These are phyloP conservation scores for Aulostomus chinensis DNA, from an alignment of 2,797 vertebrate genomes.

Conservation along the genomic window DNA sequence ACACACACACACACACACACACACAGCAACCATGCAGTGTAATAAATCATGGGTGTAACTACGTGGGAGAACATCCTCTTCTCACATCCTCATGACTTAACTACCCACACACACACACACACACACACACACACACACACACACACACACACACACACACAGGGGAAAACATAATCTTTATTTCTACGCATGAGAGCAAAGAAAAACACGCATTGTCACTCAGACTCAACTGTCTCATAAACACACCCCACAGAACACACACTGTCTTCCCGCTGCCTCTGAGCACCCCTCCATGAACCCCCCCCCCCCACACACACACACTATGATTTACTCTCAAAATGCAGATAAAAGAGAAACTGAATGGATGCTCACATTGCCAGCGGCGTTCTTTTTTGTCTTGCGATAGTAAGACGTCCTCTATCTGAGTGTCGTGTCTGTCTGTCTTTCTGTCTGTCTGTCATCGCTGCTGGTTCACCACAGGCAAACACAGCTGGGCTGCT, in stretches of 20 bases:
- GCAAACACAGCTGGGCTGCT: conserved; percentile 48
- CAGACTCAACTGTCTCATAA: conserved; percentile 7
- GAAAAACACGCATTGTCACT: conserved; percentile 33
- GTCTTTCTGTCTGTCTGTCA: conserved; percentile 18
- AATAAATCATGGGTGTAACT: conserved; percentile 52
- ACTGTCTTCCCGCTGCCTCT: conserved; percentile 7
- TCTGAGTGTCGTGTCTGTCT: conserved; percentile 46
- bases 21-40: conserved; percentile 17
- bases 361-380: conserved; percentile 49
- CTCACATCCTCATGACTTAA: conserved; percentile 52
- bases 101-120: conserved; percentile 26
- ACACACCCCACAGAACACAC: conserved; percentile 8
- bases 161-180: conserved; percentile 36
- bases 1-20: conserved; percentile 11
- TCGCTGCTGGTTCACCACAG: conserved; percentile 40
- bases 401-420: conserved; percentile 59
- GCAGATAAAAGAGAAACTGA: conserved; percentile 59
- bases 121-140: conserved; percentile 22
- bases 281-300: conserved; percentile 23
- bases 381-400: conserved; percentile 51
- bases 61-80: conserved; percentile 51
- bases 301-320: conserved; percentile 21
- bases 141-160: conserved; percentile 20
- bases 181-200: conserved; percentile 17
- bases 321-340: conserved; percentile 44